Percentiles rank a stretch among this genome's conserved stretches.
These are phyloP conservation scores for Philereme vetulata DNA, from an alignment of 2,888 invertebrate genomes.

Conservation along the genomic window DNA sequence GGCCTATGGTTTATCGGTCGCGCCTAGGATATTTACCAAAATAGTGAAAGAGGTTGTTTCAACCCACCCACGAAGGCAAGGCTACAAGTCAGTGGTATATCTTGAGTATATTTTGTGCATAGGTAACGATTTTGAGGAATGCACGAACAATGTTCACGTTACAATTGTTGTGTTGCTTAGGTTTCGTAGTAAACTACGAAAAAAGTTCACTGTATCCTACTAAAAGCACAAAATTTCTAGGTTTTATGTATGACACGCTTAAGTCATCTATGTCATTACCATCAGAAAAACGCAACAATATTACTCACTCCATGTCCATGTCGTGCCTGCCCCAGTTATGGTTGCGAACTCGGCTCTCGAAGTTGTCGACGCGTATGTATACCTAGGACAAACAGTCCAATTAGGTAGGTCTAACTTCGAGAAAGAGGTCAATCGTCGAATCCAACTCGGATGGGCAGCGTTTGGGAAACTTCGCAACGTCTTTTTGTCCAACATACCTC, in stretches of 20 bases:
- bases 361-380: no score
- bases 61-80: conserved; percentile 19
- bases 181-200: not conserved
- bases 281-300: conserved; percentile 21
- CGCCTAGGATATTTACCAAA: conserved; percentile 34
- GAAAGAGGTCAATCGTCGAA: no score
- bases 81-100: conserved; percentile 29
- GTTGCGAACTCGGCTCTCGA: no score
- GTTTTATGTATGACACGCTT: not conserved
- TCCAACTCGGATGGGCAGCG: no score
- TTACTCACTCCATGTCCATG: no score
- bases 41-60: conserved; percentile 27
- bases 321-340: no score
- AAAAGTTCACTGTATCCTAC: not conserved
- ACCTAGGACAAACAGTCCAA: no score
- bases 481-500: no score
- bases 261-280: conserved; percentile 21
- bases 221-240: not conserved
- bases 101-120: conserved; percentile 31
- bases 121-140: conserved; percentile 16
- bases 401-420: no score
- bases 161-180: not conserved
- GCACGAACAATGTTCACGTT: conserved; percentile 1
- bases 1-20: conserved; percentile 31
- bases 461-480: no score